Percentiles rank a stretch among this genome's conserved stretches.
phyloP scores from a whole-genome alignment of 1,140 invertebrate species.

The Aphis craccivora region DNA sequence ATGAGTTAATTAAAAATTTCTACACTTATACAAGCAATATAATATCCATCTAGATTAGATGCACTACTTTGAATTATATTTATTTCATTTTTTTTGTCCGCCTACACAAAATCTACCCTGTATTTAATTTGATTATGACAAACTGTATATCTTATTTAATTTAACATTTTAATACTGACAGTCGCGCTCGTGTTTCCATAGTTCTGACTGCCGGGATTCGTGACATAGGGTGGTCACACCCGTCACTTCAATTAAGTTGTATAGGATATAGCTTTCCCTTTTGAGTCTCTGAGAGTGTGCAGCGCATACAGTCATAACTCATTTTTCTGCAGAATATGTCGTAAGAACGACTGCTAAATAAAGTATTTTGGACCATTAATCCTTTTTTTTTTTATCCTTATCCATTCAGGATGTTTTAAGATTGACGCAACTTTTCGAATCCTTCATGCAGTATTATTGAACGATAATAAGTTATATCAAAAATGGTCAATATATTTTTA shows the following conservation, averaged over 20 bases:
- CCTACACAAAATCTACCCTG: background rate
- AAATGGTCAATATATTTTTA: background rate
- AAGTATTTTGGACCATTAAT: background rate
- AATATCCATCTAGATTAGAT: background rate
- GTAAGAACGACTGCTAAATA: background rate
- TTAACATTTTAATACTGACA: constrained; percentile 16
- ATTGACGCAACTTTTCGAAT: background rate
- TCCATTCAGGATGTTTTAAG: background rate
- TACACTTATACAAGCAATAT: background rate
- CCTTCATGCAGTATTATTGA: background rate
- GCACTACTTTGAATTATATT: background rate
- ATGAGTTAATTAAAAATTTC: constrained; percentile 5
- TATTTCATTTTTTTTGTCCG: background rate
- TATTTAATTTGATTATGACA: constrained; percentile 13
- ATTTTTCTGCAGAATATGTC: background rate
- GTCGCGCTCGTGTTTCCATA: background rate
- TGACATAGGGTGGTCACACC: background rate
- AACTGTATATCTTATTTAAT: background rate
- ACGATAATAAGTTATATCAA: background rate
- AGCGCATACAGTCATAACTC: background rate
- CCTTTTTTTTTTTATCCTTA: background rate
- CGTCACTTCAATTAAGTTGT: constrained; percentile 34
- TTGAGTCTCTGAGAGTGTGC: background rate
- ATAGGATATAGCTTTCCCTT: background rate
- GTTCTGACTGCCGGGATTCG: background rate